These are phyloP conservation scores for Diaprepes abbreviatus DNA, from an alignment of 2,888 invertebrate genomes.

Conservation along the genomic window DNA sequence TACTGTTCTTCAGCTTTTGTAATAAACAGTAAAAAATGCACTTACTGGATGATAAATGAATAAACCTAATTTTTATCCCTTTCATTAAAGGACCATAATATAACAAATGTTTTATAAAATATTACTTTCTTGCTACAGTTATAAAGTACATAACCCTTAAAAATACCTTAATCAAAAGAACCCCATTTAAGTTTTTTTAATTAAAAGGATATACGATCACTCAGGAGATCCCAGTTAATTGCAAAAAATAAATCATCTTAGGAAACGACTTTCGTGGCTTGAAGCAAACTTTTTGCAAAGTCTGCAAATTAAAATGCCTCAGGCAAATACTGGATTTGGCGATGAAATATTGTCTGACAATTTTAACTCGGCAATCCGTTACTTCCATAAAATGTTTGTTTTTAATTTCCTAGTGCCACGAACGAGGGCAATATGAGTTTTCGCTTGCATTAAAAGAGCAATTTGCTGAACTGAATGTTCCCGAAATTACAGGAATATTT, in stretches of 20 bases:
- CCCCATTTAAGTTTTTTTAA: slow-evolving; percentile 3
- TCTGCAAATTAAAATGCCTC: slow-evolving; percentile 10
- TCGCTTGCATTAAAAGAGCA: background rate
- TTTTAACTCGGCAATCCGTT: slow-evolving; percentile 32
- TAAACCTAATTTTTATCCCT: too few relatives aligned
- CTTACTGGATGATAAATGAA: too few relatives aligned
- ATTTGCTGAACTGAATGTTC: background rate
- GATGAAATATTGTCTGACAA: slow-evolving; percentile 28
- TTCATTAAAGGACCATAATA: too few relatives aligned
- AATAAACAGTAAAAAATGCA: too few relatives aligned
- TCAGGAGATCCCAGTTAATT: slow-evolving; percentile 27
- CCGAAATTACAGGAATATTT: too few relatives aligned
- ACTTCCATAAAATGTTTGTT: slow-evolving; percentile 24
- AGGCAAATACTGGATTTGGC: slow-evolving; percentile 28
- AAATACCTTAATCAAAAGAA: slow-evolving; percentile 3
- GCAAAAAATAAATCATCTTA: slow-evolving; percentile 37
- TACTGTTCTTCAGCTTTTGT: too few relatives aligned
- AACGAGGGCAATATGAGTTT: slow-evolving; percentile 8
- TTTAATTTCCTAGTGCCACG: slow-evolving; percentile 26
- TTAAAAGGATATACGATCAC: slow-evolving; percentile 7
- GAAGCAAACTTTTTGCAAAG: slow-evolving; percentile 21
- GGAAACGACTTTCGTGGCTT: slow-evolving; percentile 24
- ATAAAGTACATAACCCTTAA: background rate
- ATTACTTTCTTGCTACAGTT: too few relatives aligned
- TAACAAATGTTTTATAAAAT: too few relatives aligned